Evolutionary conservation across 2,888 invertebrate species (phyloP).

Genomic region (Hemicrepidius hirtus): DNA sequence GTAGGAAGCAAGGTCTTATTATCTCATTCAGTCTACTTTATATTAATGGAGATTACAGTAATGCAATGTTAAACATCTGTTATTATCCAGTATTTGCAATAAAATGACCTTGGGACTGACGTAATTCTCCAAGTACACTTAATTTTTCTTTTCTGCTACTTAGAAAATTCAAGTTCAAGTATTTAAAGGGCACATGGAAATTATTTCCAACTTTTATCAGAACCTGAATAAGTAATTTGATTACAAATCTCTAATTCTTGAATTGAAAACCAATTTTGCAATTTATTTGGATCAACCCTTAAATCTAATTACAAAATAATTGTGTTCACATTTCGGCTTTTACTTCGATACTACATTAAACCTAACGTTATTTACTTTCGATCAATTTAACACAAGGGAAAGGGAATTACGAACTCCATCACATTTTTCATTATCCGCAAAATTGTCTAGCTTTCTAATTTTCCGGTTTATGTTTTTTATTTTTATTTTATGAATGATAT

Average conservation of each 20-base stretch:
- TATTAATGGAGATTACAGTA: conserved; percentile 8
- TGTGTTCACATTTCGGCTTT: neutral
- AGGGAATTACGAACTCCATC: conserved; percentile 22
- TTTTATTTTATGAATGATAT: no score
- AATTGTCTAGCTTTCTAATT: conserved; percentile 19
- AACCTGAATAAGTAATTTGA: no score
- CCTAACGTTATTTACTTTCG: conserved; percentile 18
- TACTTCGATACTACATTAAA: conserved; percentile 21
- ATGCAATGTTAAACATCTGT: neutral
- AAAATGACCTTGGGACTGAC: neutral
- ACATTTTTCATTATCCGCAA: conserved; percentile 25
- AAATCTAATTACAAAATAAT: conserved; percentile 3
- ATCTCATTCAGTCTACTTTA: neutral
- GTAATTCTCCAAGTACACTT: neutral
- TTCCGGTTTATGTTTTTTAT: conserved; percentile 1
- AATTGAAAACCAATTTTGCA: neutral
- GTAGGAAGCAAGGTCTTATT: neutral
- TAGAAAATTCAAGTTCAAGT: conserved; percentile 3
- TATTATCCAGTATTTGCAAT: conserved; percentile 17
- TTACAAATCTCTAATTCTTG: neutral
- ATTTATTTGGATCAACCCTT: neutral
- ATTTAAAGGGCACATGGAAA: neutral
- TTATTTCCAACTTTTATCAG: no score
- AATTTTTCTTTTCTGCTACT: neutral
- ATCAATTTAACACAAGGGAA: conserved; percentile 25